Evolutionary conservation across 1,140 invertebrate species (phyloP), one percentile per base, ranked within the genome.

Genomic region (Patella vulgata): DNA sequence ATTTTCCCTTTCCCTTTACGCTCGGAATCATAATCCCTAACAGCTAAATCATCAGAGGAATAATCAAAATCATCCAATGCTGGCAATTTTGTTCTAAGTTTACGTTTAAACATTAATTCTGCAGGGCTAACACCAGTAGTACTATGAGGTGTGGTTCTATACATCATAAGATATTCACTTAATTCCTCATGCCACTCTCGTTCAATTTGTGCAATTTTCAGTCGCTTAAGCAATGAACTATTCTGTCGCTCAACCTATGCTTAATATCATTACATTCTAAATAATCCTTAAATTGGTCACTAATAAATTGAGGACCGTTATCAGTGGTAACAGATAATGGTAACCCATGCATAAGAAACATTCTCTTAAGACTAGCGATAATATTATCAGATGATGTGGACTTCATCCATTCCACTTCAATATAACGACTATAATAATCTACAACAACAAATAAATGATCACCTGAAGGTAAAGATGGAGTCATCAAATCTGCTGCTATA

Each of bases 381-480:
- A 59, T 57, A 4, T 65, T 60, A 11, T 53, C 48, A 0, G 50
- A 43, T 21, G 59, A 56, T n/a, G 46, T 68, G n/a, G 36, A 47
- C 19, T 60, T 70, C 30, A 59, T 60, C 14, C 70, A 30, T 5
- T 47, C 65, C 40, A 71, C n/a, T 33, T 74, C 69, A 63, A 44
- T 64, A 23, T 63, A 65, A n/a, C 55, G 1, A 28, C 59, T 69
- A 28, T 67, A 70, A 31, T 66, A 74, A 33, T 74, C 69, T 2
- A 64, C 58, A 6, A 66, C 31, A 9, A 61, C 66, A 28, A 69
- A 48, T 27, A 74, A 17, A 39, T 59, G 53, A 3, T 74, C 28
- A 11, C 66, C 64, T 19, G 62, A 56, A 25, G 69, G 66, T 50
- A 69, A 59, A n/a, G n/a, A n/a, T 23, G 60, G 63, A 31, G 59